Percentiles rank a stretch among this genome's conserved stretches.
phyloP scores from a whole-genome alignment of 2,113 vertebrate species.

The Pyrgilauda ruficollis region DNA sequence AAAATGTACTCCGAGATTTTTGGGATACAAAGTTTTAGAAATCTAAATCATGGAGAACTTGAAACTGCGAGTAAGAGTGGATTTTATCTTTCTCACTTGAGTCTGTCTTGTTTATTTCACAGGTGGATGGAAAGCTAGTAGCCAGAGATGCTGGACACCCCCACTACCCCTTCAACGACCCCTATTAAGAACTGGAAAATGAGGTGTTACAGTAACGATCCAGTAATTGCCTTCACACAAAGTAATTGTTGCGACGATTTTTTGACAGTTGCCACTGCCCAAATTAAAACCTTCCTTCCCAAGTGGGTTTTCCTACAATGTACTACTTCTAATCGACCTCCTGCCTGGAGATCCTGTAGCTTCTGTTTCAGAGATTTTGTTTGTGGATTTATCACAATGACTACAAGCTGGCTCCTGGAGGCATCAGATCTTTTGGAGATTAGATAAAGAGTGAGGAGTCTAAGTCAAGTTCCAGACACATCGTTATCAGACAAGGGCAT shows the following conservation, averaged over 20 bases:
- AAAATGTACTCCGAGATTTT: neutral
- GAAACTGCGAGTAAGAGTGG: neutral
- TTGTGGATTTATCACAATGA: neutral
- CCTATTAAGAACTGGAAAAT: constrained; percentile 77
- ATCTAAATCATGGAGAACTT: neutral
- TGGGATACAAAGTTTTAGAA: neutral
- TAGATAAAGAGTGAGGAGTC: neutral
- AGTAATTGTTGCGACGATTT: neutral
- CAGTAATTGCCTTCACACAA: neutral
- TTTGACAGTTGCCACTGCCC: neutral
- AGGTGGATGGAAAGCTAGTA: constrained; percentile 85
- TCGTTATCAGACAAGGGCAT: neutral
- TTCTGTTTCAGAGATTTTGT: neutral
- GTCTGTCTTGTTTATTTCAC: constrained; percentile 54
- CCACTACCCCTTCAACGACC: constrained; percentile 91
- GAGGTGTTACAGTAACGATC: neutral
- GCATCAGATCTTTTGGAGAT: neutral
- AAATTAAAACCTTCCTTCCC: neutral
- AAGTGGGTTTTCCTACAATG: neutral
- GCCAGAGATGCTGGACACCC: constrained; percentile 92
- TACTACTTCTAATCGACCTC: neutral
- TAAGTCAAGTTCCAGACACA: neutral
- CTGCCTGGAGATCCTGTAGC: neutral
- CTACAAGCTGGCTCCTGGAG: neutral
- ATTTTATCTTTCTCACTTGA: neutral